Evolutionary conservation across 2,113 vertebrate species (phyloP).

Genomic region (Chaetura pelagica): DNA sequence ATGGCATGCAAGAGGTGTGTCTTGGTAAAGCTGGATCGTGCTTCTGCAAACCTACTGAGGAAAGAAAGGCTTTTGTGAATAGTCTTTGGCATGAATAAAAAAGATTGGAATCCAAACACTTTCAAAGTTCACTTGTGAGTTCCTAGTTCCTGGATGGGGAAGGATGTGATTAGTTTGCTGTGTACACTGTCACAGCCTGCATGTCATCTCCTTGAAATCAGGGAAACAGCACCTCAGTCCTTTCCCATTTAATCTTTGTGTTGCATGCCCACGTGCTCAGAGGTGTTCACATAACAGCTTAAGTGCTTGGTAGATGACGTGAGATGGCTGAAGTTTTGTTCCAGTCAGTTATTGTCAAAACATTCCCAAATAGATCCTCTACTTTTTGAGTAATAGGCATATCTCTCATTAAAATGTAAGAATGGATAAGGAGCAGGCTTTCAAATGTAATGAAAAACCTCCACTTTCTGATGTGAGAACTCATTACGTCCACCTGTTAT

Average conservation of each 20-base stretch:
- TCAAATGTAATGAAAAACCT: not conserved
- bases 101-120: not conserved
- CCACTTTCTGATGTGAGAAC: not conserved
- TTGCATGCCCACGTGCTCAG: not conserved
- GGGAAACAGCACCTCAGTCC: not conserved
- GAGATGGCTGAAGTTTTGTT: not conserved
- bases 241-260: not conserved
- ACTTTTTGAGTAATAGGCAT: not conserved
- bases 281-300: not conserved
- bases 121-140: not conserved
- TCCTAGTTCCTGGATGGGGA: not conserved
- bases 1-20: not conserved
- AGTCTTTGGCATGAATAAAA: not conserved
- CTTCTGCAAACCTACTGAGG: not conserved
- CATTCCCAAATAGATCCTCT: not conserved
- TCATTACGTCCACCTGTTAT: conserved; percentile 20
- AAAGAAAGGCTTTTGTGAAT: conserved; percentile 20
- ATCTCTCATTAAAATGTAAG: conserved; percentile 34
- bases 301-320: rapidly evolving
- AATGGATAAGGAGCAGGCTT: not conserved
- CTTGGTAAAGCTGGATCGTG: not conserved
- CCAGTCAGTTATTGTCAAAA: not conserved
- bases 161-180: not conserved
- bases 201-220: not conserved
- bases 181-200: not conserved